Evolutionary conservation across 2,113 vertebrate genomes (phyloP).

Genomic region (Maccullochella peelii): DNA sequence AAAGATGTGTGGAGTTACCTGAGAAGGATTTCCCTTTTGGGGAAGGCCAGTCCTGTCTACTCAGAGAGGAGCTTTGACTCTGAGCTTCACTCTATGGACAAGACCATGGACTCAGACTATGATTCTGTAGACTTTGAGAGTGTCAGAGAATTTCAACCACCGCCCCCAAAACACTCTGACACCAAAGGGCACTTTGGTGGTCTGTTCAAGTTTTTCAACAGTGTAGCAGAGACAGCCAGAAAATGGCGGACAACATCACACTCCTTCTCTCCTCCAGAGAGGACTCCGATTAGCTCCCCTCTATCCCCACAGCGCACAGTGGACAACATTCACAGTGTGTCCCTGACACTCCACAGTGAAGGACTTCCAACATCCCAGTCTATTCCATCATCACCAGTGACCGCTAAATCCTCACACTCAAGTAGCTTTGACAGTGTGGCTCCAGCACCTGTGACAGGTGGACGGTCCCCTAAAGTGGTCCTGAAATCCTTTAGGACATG

Average conservation of each 20-base stretch:
- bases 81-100: slow-evolving; percentile 84
- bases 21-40: slow-evolving; percentile 88
- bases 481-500: slow-evolving; percentile 76
- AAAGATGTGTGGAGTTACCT: slow-evolving; percentile 92
- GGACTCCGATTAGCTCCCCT: slow-evolving; percentile 74
- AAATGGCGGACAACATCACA: slow-evolving; percentile 88
- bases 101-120: slow-evolving; percentile 84
- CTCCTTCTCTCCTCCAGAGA: slow-evolving; percentile 84
- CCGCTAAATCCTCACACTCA: slow-evolving; percentile 71
- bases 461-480: slow-evolving; percentile 73
- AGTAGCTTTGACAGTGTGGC: slow-evolving; percentile 35
- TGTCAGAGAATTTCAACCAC: slow-evolving; percentile 81
- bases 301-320: slow-evolving; percentile 66
- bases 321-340: slow-evolving; percentile 73
- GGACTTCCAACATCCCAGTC: slow-evolving; percentile 53
- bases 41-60: slow-evolving; percentile 82
- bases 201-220: slow-evolving; percentile 89
- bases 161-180: slow-evolving; percentile 72
- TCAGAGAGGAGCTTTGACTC: slow-evolving; percentile 86
- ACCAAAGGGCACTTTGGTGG: slow-evolving; percentile 88
- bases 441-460: slow-evolving; percentile 67
- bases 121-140: slow-evolving; percentile 84
- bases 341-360: slow-evolving; percentile 78
- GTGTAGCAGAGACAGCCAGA: slow-evolving; percentile 87
- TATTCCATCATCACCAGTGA: slow-evolving; percentile 64